phyloP scores from a whole-genome alignment of 2,888 invertebrate species.

The Mythimna lalbum region DNA sequence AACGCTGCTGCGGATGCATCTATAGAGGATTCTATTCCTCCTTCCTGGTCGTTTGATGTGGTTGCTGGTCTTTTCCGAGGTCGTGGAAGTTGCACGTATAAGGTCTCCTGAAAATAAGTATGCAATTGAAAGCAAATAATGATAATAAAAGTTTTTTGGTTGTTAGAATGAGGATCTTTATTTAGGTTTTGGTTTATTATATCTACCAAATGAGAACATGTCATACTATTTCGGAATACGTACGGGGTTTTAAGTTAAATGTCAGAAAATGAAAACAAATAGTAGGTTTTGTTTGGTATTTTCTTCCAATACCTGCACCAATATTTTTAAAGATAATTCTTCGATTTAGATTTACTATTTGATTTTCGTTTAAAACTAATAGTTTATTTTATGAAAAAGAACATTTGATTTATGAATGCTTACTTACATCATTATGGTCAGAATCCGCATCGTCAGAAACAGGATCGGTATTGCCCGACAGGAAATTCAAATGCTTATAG shows the following conservation, averaged over 20 bases:
- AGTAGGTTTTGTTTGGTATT: too few relatives aligned
- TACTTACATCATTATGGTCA: constrained; percentile 40
- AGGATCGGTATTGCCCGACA: constrained; percentile 37
- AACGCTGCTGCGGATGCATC: constrained; percentile 47
- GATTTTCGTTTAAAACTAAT: background rate
- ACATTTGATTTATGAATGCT: background rate
- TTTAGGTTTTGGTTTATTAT: background rate
- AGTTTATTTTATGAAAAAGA: background rate
- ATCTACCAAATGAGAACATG: background rate
- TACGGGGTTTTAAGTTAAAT: too few relatives aligned
- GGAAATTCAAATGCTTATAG: constrained; percentile 48
- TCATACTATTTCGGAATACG: too few relatives aligned
- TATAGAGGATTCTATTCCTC: background rate
- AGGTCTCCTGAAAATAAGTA: constrained; percentile 32
- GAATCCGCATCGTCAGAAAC: constrained; percentile 33
- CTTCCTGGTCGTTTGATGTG: background rate
- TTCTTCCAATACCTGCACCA: too few relatives aligned
- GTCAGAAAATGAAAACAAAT: too few relatives aligned
- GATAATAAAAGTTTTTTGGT: background rate
- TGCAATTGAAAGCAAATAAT: background rate
- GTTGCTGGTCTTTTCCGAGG: constrained; percentile 20
- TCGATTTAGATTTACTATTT: background rate
- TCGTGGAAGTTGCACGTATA: constrained; percentile 7
- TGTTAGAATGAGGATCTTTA: background rate
- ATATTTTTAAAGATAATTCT: too few relatives aligned